Conservation (phyloP, 2,113 vertebrate genomes). For the Formicarius rufipectus region DNA sequence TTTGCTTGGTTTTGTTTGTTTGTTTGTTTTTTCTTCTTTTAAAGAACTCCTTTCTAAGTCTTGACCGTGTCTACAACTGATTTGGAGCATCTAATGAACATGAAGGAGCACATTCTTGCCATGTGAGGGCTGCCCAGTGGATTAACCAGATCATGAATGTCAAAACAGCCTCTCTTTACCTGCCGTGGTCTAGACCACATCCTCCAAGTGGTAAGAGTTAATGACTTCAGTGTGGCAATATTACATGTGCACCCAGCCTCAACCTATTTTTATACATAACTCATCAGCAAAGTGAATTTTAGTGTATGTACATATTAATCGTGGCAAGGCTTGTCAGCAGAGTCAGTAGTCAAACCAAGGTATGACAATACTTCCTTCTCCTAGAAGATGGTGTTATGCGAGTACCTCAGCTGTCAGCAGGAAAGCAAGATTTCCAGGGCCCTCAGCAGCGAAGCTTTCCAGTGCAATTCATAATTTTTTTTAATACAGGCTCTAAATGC, state of each 20-base stretch:
- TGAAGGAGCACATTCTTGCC: not conserved
- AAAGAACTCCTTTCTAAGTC: not conserved
- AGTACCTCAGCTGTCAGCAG: not conserved
- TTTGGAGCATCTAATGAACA: not conserved
- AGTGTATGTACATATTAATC: not conserved
- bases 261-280: not conserved
- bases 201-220: not conserved
- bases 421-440: not conserved
- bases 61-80: not conserved
- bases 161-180: not conserved
- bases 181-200: not conserved
- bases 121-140: not conserved
- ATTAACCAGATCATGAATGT: not conserved
- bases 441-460: not conserved
- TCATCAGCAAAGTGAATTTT: not conserved
- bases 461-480: not conserved
- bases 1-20: not conserved
- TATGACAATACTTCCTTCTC: not conserved
- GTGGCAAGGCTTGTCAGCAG: not conserved
- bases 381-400: not conserved
- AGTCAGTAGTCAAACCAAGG: not conserved
- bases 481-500: not conserved
- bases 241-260: not conserved
- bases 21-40: not conserved
- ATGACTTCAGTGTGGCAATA: not conserved